phyloP scores from a whole-genome alignment of 2,888 invertebrate genomes.

The Oscheius sp. region DNA sequence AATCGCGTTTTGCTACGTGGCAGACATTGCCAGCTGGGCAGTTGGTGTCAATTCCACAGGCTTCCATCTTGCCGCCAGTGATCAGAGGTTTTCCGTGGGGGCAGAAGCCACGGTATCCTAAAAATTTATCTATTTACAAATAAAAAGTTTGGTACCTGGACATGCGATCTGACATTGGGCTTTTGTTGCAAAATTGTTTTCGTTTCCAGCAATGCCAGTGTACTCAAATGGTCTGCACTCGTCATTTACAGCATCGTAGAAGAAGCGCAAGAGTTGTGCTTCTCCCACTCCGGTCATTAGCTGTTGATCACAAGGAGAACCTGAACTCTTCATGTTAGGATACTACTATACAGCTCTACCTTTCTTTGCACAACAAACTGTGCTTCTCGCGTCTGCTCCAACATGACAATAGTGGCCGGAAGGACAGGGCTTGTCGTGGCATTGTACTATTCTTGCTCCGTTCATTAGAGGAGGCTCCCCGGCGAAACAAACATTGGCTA shows the following conservation, averaged over 20 bases:
- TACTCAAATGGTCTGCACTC: slow-evolving; percentile 64
- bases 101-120: slow-evolving; percentile 58
- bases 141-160: slow-evolving; percentile 41
- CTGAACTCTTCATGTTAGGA: slow-evolving; percentile 40
- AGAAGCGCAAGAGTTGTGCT: slow-evolving; percentile 55
- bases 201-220: slow-evolving; percentile 66
- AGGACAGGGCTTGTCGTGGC: slow-evolving; percentile 60
- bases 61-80: slow-evolving; percentile 39
- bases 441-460: slow-evolving; percentile 53
- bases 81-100: slow-evolving; percentile 68
- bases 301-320: slow-evolving; percentile 65
- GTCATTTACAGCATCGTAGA: slow-evolving; percentile 61
- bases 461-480: slow-evolving; percentile 56
- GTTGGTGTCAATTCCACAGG: slow-evolving; percentile 64
- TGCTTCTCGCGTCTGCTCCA: slow-evolving; percentile 46
- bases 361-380: slow-evolving; percentile 63
- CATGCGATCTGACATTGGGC: slow-evolving; percentile 61
- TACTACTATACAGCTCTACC: slow-evolving; percentile 34
- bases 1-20: slow-evolving; percentile 63
- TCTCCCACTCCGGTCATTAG: slow-evolving; percentile 64
- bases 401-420: slow-evolving; percentile 66
- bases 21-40: slow-evolving; percentile 66
- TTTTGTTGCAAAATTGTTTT: slow-evolving; percentile 68
- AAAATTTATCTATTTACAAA: not conserved
- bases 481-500: slow-evolving; percentile 60